Conservation (phyloP, 1,140 invertebrate genomes). For the Diachasma alloeum region DNA sequence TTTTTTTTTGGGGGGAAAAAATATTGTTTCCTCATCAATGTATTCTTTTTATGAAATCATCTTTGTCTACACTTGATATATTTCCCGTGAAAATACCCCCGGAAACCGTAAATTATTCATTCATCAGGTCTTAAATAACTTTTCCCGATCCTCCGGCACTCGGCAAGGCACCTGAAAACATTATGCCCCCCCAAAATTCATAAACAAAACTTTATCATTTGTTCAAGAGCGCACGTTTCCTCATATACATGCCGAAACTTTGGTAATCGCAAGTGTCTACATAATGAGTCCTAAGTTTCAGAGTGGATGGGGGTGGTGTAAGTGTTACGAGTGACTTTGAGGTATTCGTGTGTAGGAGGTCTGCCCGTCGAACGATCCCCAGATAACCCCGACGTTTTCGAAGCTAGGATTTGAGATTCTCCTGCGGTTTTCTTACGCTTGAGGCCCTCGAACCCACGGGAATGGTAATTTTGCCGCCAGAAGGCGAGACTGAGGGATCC, state of each 20-base stretch:
- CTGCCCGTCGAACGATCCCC: neutral
- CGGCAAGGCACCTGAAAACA: neutral
- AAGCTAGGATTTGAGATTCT: neutral
- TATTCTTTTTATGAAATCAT: too few species aligned
- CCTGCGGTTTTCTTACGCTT: slow-evolving; percentile 2
- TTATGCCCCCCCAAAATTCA: neutral
- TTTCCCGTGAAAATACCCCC: too few species aligned
- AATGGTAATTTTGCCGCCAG: neutral
- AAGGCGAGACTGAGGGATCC: neutral
- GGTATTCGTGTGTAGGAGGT: neutral
- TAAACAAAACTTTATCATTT: neutral
- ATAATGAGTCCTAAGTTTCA: neutral
- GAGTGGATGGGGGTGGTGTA: neutral
- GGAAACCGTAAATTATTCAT: too few species aligned
- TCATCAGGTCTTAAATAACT: too few species aligned
- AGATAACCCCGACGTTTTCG: neutral
- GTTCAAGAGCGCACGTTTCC: neutral
- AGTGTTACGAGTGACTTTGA: neutral
- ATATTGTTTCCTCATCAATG: too few species aligned
- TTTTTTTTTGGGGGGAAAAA: too few species aligned
- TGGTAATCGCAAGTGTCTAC: neutral
- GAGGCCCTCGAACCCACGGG: neutral
- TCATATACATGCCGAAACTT: neutral
- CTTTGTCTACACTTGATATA: too few species aligned
- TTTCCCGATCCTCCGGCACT: too few species aligned